These are phyloP conservation scores for Geophilus truncorum DNA, from an alignment of 2,888 invertebrate genomes.

Conservation along the genomic window DNA sequence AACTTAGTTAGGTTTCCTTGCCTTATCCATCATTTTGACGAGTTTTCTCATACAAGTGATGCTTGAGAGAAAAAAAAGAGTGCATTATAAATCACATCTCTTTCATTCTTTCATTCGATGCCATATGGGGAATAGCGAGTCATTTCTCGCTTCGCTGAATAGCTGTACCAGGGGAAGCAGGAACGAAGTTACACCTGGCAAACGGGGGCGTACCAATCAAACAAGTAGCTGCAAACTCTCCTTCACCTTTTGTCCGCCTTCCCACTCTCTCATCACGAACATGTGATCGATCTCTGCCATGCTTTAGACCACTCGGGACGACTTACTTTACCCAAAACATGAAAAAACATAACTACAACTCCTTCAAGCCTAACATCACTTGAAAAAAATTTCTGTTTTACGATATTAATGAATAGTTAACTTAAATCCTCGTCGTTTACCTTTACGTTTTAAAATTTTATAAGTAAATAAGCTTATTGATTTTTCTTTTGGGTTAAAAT, in stretches of 20 bases:
- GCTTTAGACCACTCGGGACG: not conserved
- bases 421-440: not conserved
- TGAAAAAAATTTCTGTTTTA: not conserved
- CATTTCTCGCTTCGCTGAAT: conserved; percentile 8
- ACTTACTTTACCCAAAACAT: not conserved
- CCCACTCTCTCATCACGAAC: not conserved
- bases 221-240: conserved; percentile 18
- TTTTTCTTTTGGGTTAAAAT: no score
- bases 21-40: conserved; percentile 7
- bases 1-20: not conserved
- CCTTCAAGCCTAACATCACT: not conserved
- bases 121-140: not conserved
- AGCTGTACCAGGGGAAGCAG: not conserved
- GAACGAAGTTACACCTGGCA: conserved; percentile 20
- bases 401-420: not conserved
- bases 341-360: not conserved
- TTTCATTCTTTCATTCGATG: conserved; percentile 1
- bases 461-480: no score
- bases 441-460: no score
- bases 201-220: not conserved
- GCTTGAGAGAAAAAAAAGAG: not conserved
- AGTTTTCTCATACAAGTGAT: not conserved
- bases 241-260: not conserved
- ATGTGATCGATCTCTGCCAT: conserved; percentile 6
- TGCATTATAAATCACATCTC: not conserved